These are phyloP conservation scores for Eutrigla gurnardus DNA, from an alignment of 2,797 vertebrate genomes.

Conservation along the genomic window DNA sequence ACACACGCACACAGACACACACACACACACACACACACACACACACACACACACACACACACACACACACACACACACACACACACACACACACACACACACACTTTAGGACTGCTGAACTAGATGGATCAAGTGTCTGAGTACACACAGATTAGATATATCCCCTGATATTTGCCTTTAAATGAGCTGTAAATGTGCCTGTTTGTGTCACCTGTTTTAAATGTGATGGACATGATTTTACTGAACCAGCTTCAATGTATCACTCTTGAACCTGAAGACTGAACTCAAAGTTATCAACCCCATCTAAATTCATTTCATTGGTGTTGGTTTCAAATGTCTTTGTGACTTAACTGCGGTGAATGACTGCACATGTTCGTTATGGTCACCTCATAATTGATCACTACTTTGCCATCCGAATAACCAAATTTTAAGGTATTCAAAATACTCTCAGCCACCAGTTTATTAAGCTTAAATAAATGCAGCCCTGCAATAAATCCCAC, in stretches of 20 bases:
- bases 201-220: not conserved
- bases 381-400: not conserved
- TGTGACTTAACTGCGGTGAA: not conserved
- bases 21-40: no score
- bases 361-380: not conserved
- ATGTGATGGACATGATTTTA: not conserved
- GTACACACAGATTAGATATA: not conserved
- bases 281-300: not conserved
- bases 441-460: not conserved
- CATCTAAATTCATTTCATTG: not conserved
- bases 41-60: not conserved
- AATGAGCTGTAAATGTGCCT: not conserved
- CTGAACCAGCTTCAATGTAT: not conserved
- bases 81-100: slow-evolving; percentile 6
- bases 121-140: not conserved
- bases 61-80: slow-evolving; percentile 2
- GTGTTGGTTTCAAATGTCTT: not conserved
- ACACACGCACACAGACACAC: no score
- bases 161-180: not conserved
- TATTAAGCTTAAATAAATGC: not conserved
- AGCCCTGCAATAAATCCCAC: not conserved
- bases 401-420: not conserved
- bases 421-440: not conserved
- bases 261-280: not conserved
- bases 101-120: not conserved